These are phyloP conservation scores for Napeogenes sylphis DNA, from an alignment of 2,888 invertebrate genomes.

Conservation along the genomic window DNA sequence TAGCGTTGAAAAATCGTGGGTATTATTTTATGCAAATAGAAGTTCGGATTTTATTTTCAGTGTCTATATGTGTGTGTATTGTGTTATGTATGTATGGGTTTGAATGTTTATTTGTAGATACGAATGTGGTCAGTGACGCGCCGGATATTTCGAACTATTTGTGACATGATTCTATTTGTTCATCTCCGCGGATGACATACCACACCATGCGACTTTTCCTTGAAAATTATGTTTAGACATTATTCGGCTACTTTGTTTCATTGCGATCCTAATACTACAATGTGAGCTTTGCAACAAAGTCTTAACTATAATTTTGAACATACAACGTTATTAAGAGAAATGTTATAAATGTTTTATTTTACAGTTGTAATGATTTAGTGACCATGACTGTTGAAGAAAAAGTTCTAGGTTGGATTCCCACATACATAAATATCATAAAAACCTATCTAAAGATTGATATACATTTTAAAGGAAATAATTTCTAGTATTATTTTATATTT, in stretches of 20 bases:
- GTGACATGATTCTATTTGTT: conserved; percentile 47
- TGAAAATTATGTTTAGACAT: conserved; percentile 37
- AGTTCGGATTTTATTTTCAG: conserved; percentile 65
- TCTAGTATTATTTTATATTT: too few species aligned
- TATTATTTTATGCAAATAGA: not conserved
- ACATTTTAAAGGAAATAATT: too few species aligned
- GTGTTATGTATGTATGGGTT: too few species aligned
- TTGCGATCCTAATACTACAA: conserved; percentile 32
- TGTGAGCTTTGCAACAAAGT: conserved; percentile 32
- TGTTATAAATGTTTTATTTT: too few species aligned
- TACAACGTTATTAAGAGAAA: not conserved
- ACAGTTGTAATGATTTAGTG: too few species aligned
- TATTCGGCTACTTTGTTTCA: conserved; percentile 35
- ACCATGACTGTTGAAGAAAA: too few species aligned
- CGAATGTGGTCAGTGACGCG: conserved; percentile 35
- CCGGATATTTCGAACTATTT: conserved; percentile 45
- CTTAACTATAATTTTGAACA: conserved; percentile 25
- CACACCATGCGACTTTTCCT: conserved; percentile 35
- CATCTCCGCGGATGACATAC: conserved; percentile 44
- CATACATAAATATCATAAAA: too few species aligned
- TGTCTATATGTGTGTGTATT: conserved; percentile 35
- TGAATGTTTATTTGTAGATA: conserved; percentile 64
- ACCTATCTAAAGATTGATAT: too few species aligned
- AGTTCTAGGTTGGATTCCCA: too few species aligned
- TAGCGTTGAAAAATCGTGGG: not conserved